Base-by-base conservation (phyloP, 2,113 vertebrate species). In the Stigmatopora nigra region DNA sequence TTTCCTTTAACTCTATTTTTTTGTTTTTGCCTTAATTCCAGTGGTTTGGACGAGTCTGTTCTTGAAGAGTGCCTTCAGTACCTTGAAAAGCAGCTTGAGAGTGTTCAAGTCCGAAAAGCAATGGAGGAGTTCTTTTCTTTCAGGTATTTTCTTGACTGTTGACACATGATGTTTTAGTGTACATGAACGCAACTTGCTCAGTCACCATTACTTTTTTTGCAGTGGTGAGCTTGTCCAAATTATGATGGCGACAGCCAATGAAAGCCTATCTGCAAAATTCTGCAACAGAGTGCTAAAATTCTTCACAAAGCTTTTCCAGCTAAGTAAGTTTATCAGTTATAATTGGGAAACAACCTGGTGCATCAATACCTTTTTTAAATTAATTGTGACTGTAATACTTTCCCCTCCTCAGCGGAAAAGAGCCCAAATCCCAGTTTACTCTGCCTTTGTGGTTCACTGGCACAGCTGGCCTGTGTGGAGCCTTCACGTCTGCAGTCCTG, bases 81-180 rank as follows among this genome's bases (percentile, higher is more conserved):
- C 69, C 86, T 99, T 75, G 96, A 99, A 81, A 99, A 96, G 60
- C 96, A 98, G 52, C 90, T 99, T 68, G 96, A 99, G 78, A 98
- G 91, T 87, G 94, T 88, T 86, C 94, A 95, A 79, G 93, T 97
- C 48, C 92, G 96, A 51, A 98, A 97, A 88, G 95, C 96, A 65
- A 98, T 99, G 97, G 97, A 99, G 70, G 96, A 98, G 63, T 98
- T 98, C 87, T 98, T 99, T 70, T 95, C 95, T 1, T 95, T 95
- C 82, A 94, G 94, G 97, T 98, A 89, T 72, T 4, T 13, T 1
- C 3, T 51, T 2, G 22, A 25, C 6, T 15, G 1, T 19, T 45
- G 5, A 65, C 10, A 25, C 35, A 20, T 1, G 2, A 6, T 10
- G 3, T 22, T 63, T 44, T 46, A 58, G 57, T 64, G 6, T 36